phyloP scores from a whole-genome alignment of 2,797 vertebrate genomes.

The Spinibarbus caldwelli region DNA sequence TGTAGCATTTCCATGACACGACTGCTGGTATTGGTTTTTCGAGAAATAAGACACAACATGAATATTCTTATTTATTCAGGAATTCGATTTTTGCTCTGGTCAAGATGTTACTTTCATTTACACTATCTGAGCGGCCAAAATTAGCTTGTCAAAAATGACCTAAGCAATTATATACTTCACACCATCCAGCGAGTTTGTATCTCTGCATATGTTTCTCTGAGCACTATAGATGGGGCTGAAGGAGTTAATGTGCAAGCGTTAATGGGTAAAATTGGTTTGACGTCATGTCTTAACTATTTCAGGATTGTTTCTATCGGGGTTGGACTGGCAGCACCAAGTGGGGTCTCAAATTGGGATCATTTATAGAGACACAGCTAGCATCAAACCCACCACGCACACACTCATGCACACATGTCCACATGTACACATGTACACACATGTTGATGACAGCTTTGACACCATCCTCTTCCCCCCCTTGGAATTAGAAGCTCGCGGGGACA shows the following conservation, averaged over 20 bases:
- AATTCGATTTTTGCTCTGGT: not conserved
- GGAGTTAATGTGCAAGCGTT: not conserved
- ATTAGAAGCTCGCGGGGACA: constrained; percentile 8
- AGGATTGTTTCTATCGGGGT: not conserved
- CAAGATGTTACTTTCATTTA: not conserved
- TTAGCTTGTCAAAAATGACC: not conserved
- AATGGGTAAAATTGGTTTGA: not conserved
- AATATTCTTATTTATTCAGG: too few relatives aligned
- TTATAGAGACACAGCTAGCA: constrained; percentile 10
- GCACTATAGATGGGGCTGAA: not conserved
- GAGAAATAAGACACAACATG: not conserved
- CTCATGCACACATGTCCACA: not conserved
- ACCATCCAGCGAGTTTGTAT: not conserved
- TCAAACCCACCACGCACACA: not conserved
- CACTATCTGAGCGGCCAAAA: not conserved
- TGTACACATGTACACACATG: constrained; percentile 1
- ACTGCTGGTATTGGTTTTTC: not conserved
- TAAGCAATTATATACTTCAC: not conserved
- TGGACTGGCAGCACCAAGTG: constrained; percentile 32
- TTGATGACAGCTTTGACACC: constrained; percentile 28
- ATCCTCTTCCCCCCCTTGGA: constrained; percentile 7
- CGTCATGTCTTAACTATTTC: constrained; percentile 28
- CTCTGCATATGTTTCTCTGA: not conserved
- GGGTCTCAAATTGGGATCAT: constrained; percentile 20
- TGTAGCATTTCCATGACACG: not conserved